Evolutionary conservation across 2,113 vertebrate genomes (phyloP).

Genomic region (Quiscalus mexicanus): DNA sequence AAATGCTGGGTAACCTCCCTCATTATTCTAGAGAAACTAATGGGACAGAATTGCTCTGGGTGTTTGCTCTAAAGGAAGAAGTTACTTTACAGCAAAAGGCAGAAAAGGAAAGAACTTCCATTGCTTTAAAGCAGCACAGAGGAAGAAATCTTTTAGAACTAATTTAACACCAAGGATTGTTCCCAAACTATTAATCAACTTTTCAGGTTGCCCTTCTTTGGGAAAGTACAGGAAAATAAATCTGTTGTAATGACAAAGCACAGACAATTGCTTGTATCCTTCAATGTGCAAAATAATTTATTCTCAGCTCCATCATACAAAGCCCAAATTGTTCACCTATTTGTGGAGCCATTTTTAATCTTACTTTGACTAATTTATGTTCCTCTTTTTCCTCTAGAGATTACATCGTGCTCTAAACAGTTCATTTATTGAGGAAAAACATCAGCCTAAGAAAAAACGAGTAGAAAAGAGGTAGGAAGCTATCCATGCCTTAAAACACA

Average conservation of each 20-base stretch:
- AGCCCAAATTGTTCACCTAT: background rate
- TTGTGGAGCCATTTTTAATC: conserved; percentile 6
- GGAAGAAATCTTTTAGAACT: background rate
- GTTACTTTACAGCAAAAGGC: background rate
- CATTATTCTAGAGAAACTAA: background rate
- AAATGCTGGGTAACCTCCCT: background rate
- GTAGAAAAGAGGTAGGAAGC: conserved; percentile 88
- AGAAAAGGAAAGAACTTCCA: background rate
- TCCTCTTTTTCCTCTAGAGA: conserved; percentile 80
- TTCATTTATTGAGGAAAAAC: conserved; percentile 88
- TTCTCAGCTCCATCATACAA: background rate
- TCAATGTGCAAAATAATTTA: background rate
- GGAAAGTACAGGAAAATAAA: background rate
- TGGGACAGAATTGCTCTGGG: background rate
- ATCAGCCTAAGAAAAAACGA: conserved; percentile 81
- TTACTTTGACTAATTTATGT: conserved; percentile 27
- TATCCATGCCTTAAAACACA: background rate
- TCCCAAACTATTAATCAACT: background rate
- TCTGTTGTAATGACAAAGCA: background rate
- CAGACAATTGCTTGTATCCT: background rate
- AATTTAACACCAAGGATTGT: background rate
- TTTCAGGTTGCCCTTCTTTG: background rate
- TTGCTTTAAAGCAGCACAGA: background rate
- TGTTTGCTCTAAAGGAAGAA: background rate
- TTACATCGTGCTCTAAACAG: conserved; percentile 93